Conservation (phyloP, 2,797 vertebrate genomes). For the Aeoliscus strigatus region DNA sequence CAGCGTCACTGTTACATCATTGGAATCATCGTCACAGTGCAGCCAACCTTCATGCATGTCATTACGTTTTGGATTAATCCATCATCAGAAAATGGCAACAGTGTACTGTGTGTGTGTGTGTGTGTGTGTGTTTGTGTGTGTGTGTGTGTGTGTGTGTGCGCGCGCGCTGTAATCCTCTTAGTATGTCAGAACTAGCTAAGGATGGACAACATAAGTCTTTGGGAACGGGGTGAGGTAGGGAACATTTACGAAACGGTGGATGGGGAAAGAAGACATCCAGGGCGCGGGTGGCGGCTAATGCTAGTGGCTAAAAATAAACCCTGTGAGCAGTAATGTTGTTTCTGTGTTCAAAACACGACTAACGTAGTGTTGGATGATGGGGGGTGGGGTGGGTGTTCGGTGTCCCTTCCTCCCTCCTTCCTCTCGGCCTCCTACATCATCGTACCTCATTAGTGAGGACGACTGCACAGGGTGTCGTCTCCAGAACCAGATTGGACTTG, state of each 20-base stretch:
- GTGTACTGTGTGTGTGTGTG: slow-evolving; percentile 10
- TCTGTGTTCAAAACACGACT: no score
- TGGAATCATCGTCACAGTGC: slow-evolving; percentile 30
- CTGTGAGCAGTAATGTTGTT: no score
- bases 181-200: slow-evolving; percentile 44
- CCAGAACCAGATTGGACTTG: slow-evolving; percentile 15
- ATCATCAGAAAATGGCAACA: slow-evolving; percentile 66
- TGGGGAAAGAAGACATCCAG: slow-evolving; percentile 4
- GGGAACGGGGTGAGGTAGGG: slow-evolving; percentile 23
- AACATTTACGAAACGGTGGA: slow-evolving; percentile 18
- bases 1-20: slow-evolving; percentile 57
- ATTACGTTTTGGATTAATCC: slow-evolving; percentile 70
- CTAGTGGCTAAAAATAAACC: no score
- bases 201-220: slow-evolving; percentile 50
- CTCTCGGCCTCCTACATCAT: slow-evolving; percentile 24
- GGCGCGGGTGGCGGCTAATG: no score
- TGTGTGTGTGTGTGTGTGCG: slow-evolving; percentile 28
- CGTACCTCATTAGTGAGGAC: slow-evolving; percentile 56
- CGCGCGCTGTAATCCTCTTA: slow-evolving; percentile 67
- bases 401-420: slow-evolving; percentile 19
- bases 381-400: no score
- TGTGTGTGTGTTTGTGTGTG: no score
- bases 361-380: no score
- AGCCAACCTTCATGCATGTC: slow-evolving; percentile 40
- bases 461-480: slow-evolving; percentile 30